Percentiles rank a stretch among this genome's conserved stretches.
phyloP scores from a whole-genome alignment of 2,888 invertebrate species.

The Aphodius granarius region DNA sequence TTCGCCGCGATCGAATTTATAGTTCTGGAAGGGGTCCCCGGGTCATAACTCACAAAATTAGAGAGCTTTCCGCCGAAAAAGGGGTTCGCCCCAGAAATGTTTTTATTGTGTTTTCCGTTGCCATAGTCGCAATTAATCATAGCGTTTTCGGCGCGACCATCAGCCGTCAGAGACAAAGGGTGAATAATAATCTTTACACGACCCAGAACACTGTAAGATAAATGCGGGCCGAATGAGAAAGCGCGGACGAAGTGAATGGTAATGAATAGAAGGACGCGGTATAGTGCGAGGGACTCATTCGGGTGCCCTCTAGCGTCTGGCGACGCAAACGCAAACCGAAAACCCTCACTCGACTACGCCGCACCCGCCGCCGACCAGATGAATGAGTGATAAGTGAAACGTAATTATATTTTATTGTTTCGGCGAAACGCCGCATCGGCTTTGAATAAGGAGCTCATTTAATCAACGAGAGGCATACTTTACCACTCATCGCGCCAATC shows the following conservation, averaged over 20 bases:
- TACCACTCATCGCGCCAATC: neutral
- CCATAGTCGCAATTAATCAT: neutral
- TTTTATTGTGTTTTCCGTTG: neutral
- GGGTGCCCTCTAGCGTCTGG: neutral
- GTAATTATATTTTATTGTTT: slow-evolving; percentile 54
- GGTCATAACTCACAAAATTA: neutral
- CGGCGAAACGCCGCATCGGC: slow-evolving; percentile 48
- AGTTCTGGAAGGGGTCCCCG: neutral
- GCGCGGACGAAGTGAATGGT: slow-evolving; percentile 52
- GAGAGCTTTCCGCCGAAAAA: neutral
- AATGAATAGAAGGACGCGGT: slow-evolving; percentile 52
- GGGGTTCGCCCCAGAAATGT: neutral
- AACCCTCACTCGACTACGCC: slow-evolving; percentile 49
- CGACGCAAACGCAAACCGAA: slow-evolving; percentile 12
- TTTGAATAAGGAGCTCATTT: slow-evolving; percentile 47
- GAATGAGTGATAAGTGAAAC: slow-evolving; percentile 54
- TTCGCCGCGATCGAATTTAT: neutral
- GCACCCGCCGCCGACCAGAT: slow-evolving; percentile 44
- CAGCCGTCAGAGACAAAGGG: neutral
- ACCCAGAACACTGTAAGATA: slow-evolving; percentile 48
- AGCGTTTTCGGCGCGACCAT: neutral
- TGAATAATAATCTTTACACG: neutral
- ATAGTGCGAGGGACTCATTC: neutral
- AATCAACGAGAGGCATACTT: slow-evolving; percentile 37
- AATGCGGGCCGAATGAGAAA: slow-evolving; percentile 51